Evolutionary conservation across 2,113 vertebrate genomes (phyloP).

Genomic region (Vanacampus margaritifer): DNA sequence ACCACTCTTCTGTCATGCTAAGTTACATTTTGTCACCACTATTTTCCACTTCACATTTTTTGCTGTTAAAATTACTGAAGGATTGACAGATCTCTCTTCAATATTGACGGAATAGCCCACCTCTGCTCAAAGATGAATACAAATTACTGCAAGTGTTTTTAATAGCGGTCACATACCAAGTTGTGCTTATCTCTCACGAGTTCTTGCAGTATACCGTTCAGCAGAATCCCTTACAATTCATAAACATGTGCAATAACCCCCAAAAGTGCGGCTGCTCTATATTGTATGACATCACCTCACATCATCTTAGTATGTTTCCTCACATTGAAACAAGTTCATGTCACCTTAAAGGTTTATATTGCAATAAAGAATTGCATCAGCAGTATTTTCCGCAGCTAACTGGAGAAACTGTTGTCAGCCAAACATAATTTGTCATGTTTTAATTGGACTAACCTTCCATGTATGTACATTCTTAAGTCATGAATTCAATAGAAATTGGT

Average conservation of each 20-base stretch:
- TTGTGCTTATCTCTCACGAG: background rate
- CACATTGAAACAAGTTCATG: conserved; percentile 5
- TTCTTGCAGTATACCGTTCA: background rate
- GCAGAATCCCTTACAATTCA: background rate
- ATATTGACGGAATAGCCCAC: no score
- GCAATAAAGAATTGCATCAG: conserved; percentile 8
- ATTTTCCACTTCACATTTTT: no score
- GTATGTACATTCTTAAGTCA: background rate
- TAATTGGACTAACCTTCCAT: background rate
- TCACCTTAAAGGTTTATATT: conserved; percentile 3
- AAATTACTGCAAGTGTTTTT: background rate
- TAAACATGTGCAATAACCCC: background rate
- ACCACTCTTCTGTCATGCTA: no score
- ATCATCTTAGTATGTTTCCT: background rate
- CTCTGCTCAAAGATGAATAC: background rate
- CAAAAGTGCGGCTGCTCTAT: background rate
- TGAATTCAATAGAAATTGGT: background rate
- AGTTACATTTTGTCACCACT: no score
- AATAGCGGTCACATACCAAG: background rate
- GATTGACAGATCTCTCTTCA: no score
- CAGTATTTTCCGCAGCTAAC: background rate
- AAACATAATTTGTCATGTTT: conserved; percentile 1
- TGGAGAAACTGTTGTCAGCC: background rate
- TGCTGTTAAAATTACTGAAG: no score
- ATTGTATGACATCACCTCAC: conserved; percentile 6